phyloP scores from a whole-genome alignment of 2,888 invertebrate genomes.

The Caenorhabditis angaria region DNA sequence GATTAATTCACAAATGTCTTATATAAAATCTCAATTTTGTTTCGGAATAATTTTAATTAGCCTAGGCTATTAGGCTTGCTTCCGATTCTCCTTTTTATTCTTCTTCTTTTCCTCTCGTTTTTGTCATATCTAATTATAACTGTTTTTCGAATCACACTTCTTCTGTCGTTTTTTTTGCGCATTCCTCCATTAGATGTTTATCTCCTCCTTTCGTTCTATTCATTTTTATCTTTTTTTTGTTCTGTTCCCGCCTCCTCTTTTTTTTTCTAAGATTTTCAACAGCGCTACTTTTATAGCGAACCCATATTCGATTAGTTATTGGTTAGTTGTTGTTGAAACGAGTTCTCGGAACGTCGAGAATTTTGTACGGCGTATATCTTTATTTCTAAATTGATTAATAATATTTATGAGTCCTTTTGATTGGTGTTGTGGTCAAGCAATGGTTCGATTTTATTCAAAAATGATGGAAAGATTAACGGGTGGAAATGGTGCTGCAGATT shows the following conservation, averaged over 20 bases:
- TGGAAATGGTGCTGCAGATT: conserved; percentile 9
- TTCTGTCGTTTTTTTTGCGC: background rate
- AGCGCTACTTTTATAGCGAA: background rate
- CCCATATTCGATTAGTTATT: background rate
- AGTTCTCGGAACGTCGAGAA: conserved; percentile 11
- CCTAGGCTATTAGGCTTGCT: too few relatives aligned
- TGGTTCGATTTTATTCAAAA: conserved; percentile 44
- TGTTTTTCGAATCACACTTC: conserved; percentile 3
- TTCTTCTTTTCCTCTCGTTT: background rate
- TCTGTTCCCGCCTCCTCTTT: background rate
- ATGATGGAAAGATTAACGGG: conserved; percentile 44
- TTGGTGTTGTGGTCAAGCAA: conserved; percentile 38
- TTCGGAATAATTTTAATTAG: too few relatives aligned
- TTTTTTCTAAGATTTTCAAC: background rate
- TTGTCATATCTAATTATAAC: background rate
- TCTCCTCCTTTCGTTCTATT: background rate
- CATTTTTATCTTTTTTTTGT: background rate
- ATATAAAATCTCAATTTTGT: too few relatives aligned
- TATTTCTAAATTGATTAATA: too few relatives aligned
- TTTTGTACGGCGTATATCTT: background rate
- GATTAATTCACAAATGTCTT: too few relatives aligned
- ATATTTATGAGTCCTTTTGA: conserved; percentile 18
- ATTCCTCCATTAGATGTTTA: background rate
- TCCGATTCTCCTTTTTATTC: too few relatives aligned
- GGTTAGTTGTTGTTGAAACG: background rate